Evolutionary conservation across 1,140 invertebrate species (phyloP), one percentile per base, ranked within the genome.

Genomic region (Drosophila micromelanica): DNA sequence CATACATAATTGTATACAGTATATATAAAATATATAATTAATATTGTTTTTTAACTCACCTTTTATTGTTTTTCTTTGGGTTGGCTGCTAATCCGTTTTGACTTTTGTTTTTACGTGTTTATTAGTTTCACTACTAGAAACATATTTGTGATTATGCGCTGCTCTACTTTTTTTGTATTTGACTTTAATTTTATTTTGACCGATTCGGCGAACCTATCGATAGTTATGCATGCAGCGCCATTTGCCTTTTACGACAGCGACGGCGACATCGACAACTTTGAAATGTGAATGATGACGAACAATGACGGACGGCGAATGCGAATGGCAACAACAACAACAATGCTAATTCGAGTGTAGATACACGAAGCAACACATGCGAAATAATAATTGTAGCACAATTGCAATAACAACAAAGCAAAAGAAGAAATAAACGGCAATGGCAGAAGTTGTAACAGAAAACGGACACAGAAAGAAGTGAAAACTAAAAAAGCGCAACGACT

Each of bases 311-410:
- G 74, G 62, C 62, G 69, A 71, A 77, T 62, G 78, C 60, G 81
- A 85, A 65, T 76, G 80, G 76, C 74, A 77, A 55, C 71, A 62
- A 70, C 70, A 68, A 67, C 57, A 72, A 86, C 68, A 82, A 87
- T 79, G 79, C 75, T 87, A 87, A 87, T 89, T 86, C 75, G 54
- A 87, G 84, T 87, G 73, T 87, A 87, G 82, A 87, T 87, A 86
- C 81, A 84, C 35, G 32, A 46, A 51, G 56, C 80, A 84, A 77
- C 72, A 74, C 72, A 74, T 80, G 81, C 70, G 81, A 85, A 85
- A 74, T 80, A 87, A 89, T 87, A 87, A 87, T 87, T 87, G 82
- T 89, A 82, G 72, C 82, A 82, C 75, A 81, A 82, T 82, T 82
- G 67, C 76, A 59, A 74, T 30, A 54, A 61, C 54, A 68, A 20